Percentiles rank a stretch among this genome's conserved stretches.
phyloP scores from a whole-genome alignment of 1,140 invertebrate species.

The Hypothenemus hampei region DNA sequence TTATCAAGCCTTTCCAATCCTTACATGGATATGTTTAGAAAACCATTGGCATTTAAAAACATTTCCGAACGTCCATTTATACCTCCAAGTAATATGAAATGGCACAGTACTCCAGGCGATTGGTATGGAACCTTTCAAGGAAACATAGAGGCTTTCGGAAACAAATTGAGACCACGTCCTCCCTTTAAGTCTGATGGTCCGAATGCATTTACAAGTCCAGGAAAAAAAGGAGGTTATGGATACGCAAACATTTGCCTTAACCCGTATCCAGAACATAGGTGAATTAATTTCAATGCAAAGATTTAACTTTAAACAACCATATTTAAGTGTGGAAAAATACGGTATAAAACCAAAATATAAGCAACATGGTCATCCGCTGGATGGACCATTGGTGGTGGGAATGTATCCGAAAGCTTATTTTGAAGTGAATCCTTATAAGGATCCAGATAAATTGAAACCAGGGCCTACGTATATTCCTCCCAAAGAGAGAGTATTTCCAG shows the following conservation, averaged over 20 bases:
- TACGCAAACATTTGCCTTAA: slow-evolving; percentile 41
- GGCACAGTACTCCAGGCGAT: slow-evolving; percentile 40
- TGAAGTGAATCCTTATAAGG: slow-evolving; percentile 36
- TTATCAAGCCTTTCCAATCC: too few species aligned
- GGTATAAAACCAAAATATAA: slow-evolving; percentile 34
- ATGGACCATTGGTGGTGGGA: slow-evolving; percentile 31
- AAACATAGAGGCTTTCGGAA: slow-evolving; percentile 36
- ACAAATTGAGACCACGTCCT: slow-evolving; percentile 18
- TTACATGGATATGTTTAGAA: slow-evolving; percentile 2
- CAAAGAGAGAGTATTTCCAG: slow-evolving; percentile 24
- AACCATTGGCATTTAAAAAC: slow-evolving; percentile 30
- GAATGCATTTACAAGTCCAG: slow-evolving; percentile 36
- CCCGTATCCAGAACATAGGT: slow-evolving; percentile 42
- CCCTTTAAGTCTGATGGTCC: slow-evolving; percentile 17
- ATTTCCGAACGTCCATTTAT: slow-evolving; percentile 31
- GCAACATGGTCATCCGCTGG: slow-evolving; percentile 28
- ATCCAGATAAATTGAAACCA: slow-evolving; percentile 31
- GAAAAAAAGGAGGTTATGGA: slow-evolving; percentile 42
- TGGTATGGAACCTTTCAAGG: slow-evolving; percentile 40
- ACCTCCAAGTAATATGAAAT: slow-evolving; percentile 32
- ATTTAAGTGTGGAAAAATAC: slow-evolving; percentile 35
- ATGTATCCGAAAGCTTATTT: slow-evolving; percentile 36
- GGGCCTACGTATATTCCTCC: slow-evolving; percentile 34
- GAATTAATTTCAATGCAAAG: too few species aligned
- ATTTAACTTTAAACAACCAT: too few species aligned